phyloP scores from a whole-genome alignment of 2,888 invertebrate species.

The Drosophila lacicola region DNA sequence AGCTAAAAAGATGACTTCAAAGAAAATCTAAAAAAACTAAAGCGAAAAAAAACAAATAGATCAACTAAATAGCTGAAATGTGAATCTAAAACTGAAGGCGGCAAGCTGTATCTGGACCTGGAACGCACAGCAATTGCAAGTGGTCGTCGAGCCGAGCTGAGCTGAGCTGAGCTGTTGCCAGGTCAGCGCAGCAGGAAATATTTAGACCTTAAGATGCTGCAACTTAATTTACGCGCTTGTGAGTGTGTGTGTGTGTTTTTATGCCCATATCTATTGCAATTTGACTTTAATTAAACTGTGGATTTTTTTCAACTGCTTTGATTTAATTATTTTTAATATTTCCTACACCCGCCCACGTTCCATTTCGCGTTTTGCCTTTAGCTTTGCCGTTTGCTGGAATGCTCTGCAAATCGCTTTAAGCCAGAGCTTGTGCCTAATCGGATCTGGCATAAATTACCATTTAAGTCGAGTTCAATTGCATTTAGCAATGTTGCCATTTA shows the following conservation, averaged over 20 bases:
- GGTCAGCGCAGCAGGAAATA: conserved; percentile 70
- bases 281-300: conserved; percentile 68
- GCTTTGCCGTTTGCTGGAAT: conserved; percentile 22
- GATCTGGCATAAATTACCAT: conserved; percentile 16
- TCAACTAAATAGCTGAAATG: background rate
- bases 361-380: conserved; percentile 1
- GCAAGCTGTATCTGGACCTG: conserved; percentile 12
- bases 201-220: conserved; percentile 47
- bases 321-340: conserved; percentile 66
- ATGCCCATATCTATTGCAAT: conserved; percentile 28
- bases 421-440: conserved; percentile 10
- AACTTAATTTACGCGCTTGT: conserved; percentile 17
- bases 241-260: too few species aligned
- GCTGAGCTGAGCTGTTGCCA: conserved; percentile 25
- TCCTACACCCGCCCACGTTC: background rate
- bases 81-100: background rate
- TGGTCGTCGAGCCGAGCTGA: background rate
- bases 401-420: background rate
- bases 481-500: background rate
- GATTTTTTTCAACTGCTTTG: conserved; percentile 66
- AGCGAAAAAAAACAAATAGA: background rate
- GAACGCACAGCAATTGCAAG: conserved; percentile 14
- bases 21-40: conserved; percentile 7
- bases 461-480: conserved; percentile 1
- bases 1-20: background rate